Evolutionary conservation across 1,140 invertebrate genomes (phyloP), one percentile per base, ranked within the genome.

Genomic region (Scaptodrosophila lebanonensis): DNA sequence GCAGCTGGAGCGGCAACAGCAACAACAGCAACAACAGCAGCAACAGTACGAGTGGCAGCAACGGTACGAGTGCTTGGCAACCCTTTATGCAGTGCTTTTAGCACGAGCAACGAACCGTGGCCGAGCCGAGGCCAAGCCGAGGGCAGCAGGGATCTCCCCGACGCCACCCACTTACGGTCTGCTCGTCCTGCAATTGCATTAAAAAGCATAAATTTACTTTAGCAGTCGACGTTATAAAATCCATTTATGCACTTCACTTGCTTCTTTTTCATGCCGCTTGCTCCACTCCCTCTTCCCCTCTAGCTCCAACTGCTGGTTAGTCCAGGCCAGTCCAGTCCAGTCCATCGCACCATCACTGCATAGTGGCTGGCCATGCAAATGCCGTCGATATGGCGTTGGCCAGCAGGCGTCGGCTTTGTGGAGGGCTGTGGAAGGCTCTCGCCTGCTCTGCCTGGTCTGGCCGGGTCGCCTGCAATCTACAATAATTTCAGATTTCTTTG

Each of bases 151-250:
- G 15, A 25, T 5, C 35, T n/a, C 32, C 13, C n/a, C 27, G 38
- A 8, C 4, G 40, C 44, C 75, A 43, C 72, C 67, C 73, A 60
- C 75, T 83, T 71, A 82, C 75, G 75, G 75, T 83, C 75, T 82
- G 76, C 42, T 79, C 73, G 73, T 69, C 60, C 73, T 82, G 75
- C 75, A 82, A 82, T 82, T 82, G 75, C 75, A 82, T 82, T 82
- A 82, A 82, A 82, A 82, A 82, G 76, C 75, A 82, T 82, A 82
- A 82, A 82, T 82, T 82, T 82, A 82, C 75, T 82, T 82, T 82
- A 79, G 65, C 65, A 77, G 66, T 70, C 69, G 69, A 82, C 75
- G 75, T 79, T 82, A 82, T 82, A 82, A 82, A 82, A 82, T 82
- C 75, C 76, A 82, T 82, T 82, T 82, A 83, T 82, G 75, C 75